A percentile compares a stretch with the other conserved stretches of the same genome.
Conservation (phyloP, 2,113 vertebrate genomes). For the Plecotus auritus region DNA sequence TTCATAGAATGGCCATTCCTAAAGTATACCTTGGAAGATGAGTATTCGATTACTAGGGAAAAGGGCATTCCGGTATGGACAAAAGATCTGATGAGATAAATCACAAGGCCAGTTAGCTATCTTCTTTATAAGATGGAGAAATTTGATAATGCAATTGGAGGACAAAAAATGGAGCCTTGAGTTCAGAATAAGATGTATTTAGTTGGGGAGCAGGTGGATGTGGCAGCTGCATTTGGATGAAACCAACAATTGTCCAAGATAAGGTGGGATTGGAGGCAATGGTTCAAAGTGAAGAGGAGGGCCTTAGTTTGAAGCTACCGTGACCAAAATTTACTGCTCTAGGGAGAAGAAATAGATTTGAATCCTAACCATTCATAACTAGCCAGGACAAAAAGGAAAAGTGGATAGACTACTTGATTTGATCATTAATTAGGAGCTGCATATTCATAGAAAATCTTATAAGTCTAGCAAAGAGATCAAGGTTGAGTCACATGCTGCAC, state of each 20-base stretch:
- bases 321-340: neutral
- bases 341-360: neutral
- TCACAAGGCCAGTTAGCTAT: neutral
- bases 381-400: neutral
- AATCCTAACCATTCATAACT: neutral
- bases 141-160: neutral
- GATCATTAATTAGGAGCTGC: neutral
- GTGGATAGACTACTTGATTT: neutral
- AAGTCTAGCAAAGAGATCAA: neutral
- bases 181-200: neutral
- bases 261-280: neutral
- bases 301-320: neutral
- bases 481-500: neutral
- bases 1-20: neutral
- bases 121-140: neutral
- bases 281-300: neutral
- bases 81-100: neutral
- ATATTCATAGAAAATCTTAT: neutral
- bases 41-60: neutral
- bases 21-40: neutral
- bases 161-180: neutral
- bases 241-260: neutral
- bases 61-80: neutral
- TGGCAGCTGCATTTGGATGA: neutral
- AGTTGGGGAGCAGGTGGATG: neutral